These are phyloP conservation scores for Pseudococcus longispinus DNA, from an alignment of 2,888 invertebrate genomes.

Conservation along the genomic window DNA sequence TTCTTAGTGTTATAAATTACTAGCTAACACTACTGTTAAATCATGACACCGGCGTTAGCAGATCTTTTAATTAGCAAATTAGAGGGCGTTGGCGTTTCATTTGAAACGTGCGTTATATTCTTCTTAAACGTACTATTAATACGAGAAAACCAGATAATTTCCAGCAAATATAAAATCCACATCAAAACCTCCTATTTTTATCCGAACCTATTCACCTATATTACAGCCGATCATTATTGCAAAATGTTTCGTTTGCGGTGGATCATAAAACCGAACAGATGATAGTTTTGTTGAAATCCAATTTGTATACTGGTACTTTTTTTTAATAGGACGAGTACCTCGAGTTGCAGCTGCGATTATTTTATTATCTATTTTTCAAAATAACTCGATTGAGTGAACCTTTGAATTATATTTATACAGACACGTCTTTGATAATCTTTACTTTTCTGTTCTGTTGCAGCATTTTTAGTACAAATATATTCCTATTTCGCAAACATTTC, in stretches of 20 bases:
- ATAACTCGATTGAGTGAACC: not conserved
- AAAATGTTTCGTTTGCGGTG: slow-evolving; percentile 27
- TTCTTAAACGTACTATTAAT: slow-evolving; percentile 30
- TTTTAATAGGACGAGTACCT: not conserved
- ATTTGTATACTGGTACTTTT: not conserved
- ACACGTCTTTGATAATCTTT: not conserved
- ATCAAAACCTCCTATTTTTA: not conserved
- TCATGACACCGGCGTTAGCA: slow-evolving; percentile 17
- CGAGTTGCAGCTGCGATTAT: not conserved
- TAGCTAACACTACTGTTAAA: slow-evolving; percentile 29
- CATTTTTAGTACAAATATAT: not conserved
- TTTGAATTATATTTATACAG: not conserved
- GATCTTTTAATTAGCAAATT: slow-evolving; percentile 46
- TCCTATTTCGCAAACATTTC: not conserved
- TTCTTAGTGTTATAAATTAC: slow-evolving; percentile 9
- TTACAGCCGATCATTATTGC: slow-evolving; percentile 31
- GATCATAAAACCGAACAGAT: slow-evolving; percentile 20
- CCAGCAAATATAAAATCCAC: not conserved
- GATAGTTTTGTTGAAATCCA: not conserved
- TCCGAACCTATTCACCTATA: slow-evolving; percentile 39
- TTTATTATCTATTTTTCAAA: not conserved
- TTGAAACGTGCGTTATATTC: slow-evolving; percentile 3
- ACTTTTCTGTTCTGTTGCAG: not conserved
- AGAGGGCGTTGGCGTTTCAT: slow-evolving; percentile 17
- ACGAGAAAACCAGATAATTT: slow-evolving; percentile 1